These are phyloP conservation scores for Bolinopsis microptera DNA, from an alignment of 37 sponge, comb jelly and placozoan species.

Conservation along the genomic window DNA sequence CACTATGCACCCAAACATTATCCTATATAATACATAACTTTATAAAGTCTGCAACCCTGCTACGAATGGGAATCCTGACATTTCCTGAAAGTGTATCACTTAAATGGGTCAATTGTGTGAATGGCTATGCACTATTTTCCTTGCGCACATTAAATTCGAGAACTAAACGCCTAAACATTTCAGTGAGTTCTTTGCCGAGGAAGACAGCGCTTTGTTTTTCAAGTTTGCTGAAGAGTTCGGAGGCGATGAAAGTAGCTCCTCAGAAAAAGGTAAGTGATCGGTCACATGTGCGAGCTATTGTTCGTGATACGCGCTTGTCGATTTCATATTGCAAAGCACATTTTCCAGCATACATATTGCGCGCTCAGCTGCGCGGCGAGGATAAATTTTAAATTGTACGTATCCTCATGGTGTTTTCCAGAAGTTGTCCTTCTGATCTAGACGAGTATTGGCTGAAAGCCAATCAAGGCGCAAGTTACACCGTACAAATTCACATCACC, in stretches of 20 bases:
- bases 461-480: too few relatives aligned
- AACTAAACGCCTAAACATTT: too few relatives aligned
- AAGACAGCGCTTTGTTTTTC: conserved; percentile 77
- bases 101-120: too few relatives aligned
- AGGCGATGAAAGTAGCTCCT: not conserved
- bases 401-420: conserved; percentile 53
- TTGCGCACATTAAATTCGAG: too few relatives aligned
- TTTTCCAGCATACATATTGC: not conserved
- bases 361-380: not conserved
- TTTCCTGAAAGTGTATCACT: too few relatives aligned
- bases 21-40: too few relatives aligned
- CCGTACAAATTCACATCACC: too few relatives aligned
- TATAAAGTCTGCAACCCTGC: too few relatives aligned
- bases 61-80: too few relatives aligned
- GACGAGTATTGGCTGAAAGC: too few relatives aligned
- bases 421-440: not conserved
- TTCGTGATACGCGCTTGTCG: not conserved
- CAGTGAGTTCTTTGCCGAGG: conserved; percentile 82
- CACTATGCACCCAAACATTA: too few relatives aligned
- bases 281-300: not conserved
- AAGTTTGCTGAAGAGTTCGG: conserved; percentile 70
- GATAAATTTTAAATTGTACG: conserved; percentile 26
- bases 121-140: too few relatives aligned
- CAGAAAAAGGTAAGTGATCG: conserved; percentile 18
- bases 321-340: not conserved